Conservation (phyloP, 2,888 invertebrate species). For the Sialis fuliginosa region DNA sequence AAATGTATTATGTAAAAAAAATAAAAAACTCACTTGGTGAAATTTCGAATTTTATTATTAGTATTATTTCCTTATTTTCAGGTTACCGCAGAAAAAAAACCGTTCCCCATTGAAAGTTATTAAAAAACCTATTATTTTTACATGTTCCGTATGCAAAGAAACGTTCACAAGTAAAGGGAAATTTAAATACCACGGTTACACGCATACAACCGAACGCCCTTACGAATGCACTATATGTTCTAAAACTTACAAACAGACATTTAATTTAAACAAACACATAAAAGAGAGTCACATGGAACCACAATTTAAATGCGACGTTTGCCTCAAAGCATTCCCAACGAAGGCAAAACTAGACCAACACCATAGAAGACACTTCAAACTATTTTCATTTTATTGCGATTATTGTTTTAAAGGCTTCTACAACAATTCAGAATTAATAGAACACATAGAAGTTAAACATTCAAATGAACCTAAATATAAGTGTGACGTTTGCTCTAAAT, state of each 20-base stretch:
- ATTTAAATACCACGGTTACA: neutral
- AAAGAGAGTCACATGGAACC: too few relatives aligned
- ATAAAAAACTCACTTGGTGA: too few relatives aligned
- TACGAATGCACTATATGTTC: neutral
- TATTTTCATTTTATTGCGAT: neutral
- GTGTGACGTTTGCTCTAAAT: neutral
- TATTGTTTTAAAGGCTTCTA: neutral
- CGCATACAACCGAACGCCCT: neutral
- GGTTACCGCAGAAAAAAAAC: too few relatives aligned
- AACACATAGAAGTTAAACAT: neutral
- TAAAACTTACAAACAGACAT: too few relatives aligned
- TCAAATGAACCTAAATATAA: neutral
- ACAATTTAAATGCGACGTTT: neutral
- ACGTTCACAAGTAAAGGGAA: neutral
- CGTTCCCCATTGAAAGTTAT: neutral
- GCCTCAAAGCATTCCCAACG: constrained; percentile 5
- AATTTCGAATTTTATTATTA: too few relatives aligned
- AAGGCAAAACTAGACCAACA: neutral
- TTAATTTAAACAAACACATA: too few relatives aligned
- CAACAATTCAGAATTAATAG: neutral
- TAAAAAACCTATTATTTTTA: neutral
- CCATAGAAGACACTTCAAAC: neutral
- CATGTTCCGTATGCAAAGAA: neutral
- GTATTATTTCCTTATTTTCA: too few relatives aligned
- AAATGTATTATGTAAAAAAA: too few relatives aligned